phyloP scores from a whole-genome alignment of 1,140 invertebrate species.

The Agraylea sexmaculata region DNA sequence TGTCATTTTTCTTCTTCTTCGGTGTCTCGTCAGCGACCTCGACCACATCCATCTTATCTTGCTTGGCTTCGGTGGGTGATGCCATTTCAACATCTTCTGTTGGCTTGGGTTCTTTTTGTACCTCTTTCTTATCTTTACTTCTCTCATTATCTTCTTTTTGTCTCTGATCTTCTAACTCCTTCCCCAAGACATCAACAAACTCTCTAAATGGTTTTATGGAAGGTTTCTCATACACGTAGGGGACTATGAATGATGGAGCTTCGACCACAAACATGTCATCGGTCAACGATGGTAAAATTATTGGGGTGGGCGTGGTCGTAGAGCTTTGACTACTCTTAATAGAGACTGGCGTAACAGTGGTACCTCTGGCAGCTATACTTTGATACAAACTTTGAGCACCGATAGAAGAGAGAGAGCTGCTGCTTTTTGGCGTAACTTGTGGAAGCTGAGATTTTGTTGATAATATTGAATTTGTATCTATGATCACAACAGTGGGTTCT shows the following conservation, averaged over 20 bases:
- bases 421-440: slow-evolving; percentile 18
- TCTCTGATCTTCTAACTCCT: slow-evolving; percentile 46
- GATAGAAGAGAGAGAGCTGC: slow-evolving; percentile 6
- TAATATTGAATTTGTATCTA: slow-evolving; percentile 63
- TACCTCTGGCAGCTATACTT: slow-evolving; percentile 31
- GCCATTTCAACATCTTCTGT: slow-evolving; percentile 22
- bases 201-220: slow-evolving; percentile 65
- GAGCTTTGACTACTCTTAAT: slow-evolving; percentile 25
- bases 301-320: slow-evolving; percentile 35
- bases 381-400: slow-evolving; percentile 29
- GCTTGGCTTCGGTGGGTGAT: slow-evolving; percentile 23
- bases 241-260: slow-evolving; percentile 82
- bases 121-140: slow-evolving; percentile 29
- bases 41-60: slow-evolving; percentile 25
- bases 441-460: slow-evolving; percentile 34
- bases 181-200: slow-evolving; percentile 55
- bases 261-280: slow-evolving; percentile 86
- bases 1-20: slow-evolving; percentile 32
- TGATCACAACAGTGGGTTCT: slow-evolving; percentile 65
- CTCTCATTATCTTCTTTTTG: slow-evolving; percentile 29
- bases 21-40: slow-evolving; percentile 24
- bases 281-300: slow-evolving; percentile 63
- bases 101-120: slow-evolving; percentile 24
- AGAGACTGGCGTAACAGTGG: slow-evolving; percentile 33
- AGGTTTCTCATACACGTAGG: slow-evolving; percentile 85